Evolutionary conservation across 2,888 invertebrate species (phyloP).

Genomic region (Metallyticus violacea): DNA sequence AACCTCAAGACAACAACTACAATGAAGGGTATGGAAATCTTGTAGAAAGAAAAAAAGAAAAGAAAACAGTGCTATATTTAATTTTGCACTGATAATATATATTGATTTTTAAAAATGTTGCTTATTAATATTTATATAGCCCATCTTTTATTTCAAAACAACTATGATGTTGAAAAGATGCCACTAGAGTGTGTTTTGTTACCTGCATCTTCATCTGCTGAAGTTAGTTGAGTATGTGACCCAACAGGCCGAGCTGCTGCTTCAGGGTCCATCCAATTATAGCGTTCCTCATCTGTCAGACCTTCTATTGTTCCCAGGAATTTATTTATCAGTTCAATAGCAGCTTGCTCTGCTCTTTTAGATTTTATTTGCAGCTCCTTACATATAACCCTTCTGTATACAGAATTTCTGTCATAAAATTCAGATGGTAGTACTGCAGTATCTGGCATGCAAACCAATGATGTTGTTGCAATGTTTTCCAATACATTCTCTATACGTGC

Average conservation of each 20-base stretch:
- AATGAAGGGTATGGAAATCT: too few relatives aligned
- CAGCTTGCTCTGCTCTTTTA: conserved; percentile 69
- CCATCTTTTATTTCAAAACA: too few relatives aligned
- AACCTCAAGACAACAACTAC: too few relatives aligned
- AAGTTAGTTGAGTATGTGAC: conserved; percentile 52
- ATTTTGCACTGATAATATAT: too few relatives aligned
- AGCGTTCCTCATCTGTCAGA: conserved; percentile 49
- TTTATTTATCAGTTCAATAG: conserved; percentile 72
- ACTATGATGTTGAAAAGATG: background rate
- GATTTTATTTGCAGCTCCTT: conserved; percentile 59
- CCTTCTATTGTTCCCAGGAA: conserved; percentile 61
- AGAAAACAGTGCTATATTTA: too few relatives aligned
- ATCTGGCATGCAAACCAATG: conserved; percentile 60
- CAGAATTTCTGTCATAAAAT: conserved; percentile 62
- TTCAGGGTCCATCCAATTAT: conserved; percentile 61
- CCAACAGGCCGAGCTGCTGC: conserved; percentile 57
- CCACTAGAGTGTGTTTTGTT: background rate
- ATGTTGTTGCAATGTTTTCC: conserved; percentile 57
- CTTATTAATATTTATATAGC: too few relatives aligned
- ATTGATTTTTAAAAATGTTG: too few relatives aligned
- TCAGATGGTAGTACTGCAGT: conserved; percentile 57
- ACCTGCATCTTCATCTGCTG: conserved; percentile 8
- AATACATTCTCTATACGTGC: conserved; percentile 69
- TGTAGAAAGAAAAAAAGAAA: too few relatives aligned
- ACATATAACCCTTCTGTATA: conserved; percentile 41